Evolutionary conservation across 2,113 vertebrate genomes (phyloP).

Genomic region (Myrmophylax atrothorax): DNA sequence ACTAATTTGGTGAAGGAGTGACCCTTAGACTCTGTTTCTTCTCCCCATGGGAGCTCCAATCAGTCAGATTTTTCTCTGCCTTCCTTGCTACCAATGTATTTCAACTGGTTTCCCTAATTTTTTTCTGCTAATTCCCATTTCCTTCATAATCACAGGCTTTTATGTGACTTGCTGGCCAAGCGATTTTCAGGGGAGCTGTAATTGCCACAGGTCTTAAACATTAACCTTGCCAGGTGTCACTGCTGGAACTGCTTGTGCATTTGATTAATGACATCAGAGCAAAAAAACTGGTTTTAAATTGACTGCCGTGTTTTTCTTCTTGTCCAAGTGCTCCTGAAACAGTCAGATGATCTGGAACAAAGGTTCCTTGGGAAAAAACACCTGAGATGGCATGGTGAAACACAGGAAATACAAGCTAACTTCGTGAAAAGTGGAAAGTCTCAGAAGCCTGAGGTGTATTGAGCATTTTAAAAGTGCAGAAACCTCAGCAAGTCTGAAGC

Average conservation of each 20-base stretch:
- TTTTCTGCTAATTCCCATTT: conserved; percentile 96
- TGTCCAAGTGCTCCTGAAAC: conserved; percentile 81
- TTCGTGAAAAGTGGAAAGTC: neutral
- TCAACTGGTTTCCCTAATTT: conserved; percentile 80
- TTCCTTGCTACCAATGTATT: conserved; percentile 76
- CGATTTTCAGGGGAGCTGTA: conserved; percentile 76
- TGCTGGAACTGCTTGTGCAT: conserved; percentile 84
- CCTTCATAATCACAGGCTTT: conserved; percentile 92
- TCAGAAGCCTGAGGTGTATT: neutral
- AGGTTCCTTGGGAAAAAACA: conserved; percentile 61
- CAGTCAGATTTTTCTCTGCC: conserved; percentile 79
- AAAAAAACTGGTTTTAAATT: conserved; percentile 84
- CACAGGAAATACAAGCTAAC: neutral
- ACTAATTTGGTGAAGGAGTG: conserved; percentile 88
- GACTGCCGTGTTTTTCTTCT: conserved; percentile 66
- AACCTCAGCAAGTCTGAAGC: neutral
- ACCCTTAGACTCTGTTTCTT: conserved; percentile 76
- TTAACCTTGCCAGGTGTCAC: conserved; percentile 93
- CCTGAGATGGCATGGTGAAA: conserved; percentile 62
- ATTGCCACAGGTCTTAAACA: conserved; percentile 87
- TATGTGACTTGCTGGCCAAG: conserved; percentile 83
- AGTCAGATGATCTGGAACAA: conserved; percentile 76
- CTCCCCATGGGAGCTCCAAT: conserved; percentile 83
- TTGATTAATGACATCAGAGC: conserved; percentile 89
- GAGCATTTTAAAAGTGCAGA: neutral